Evolutionary conservation across 1,140 invertebrate species (phyloP).

Genomic region (Heterodera schachtii): DNA sequence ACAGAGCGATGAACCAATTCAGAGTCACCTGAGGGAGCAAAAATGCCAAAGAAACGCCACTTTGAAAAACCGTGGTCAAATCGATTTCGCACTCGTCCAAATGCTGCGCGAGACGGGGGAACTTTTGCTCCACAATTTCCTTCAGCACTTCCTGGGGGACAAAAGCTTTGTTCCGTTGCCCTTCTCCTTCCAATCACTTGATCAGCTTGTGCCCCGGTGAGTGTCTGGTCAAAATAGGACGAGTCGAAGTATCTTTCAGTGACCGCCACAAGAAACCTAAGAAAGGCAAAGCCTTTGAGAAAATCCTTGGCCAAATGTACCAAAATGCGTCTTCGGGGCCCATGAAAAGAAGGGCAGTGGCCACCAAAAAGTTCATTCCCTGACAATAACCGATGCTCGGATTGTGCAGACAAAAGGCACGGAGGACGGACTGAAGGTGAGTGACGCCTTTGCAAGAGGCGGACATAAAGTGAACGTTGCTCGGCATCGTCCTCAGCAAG

Average conservation of each 20-base stretch:
- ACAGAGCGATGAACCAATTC: constrained; percentile 71
- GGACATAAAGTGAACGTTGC: constrained; percentile 69
- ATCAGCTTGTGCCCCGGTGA: constrained; percentile 70
- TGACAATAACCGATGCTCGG: constrained; percentile 70
- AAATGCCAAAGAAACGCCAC: background rate
- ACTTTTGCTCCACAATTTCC: constrained; percentile 67
- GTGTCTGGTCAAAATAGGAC: constrained; percentile 69
- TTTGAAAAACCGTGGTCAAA: constrained; percentile 66
- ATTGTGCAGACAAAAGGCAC: constrained; percentile 69
- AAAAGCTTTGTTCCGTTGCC: background rate
- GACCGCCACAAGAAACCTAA: constrained; percentile 67
- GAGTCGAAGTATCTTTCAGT: constrained; percentile 69
- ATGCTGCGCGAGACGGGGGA: constrained; percentile 67
- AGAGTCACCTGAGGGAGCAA: constrained; percentile 65
- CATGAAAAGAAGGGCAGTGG: constrained; percentile 69
- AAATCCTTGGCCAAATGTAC: constrained; percentile 34
- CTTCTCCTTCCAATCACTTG: constrained; percentile 41
- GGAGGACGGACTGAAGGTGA: constrained; percentile 66
- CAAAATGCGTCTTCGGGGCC: constrained; percentile 70
- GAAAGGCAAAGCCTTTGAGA: background rate
- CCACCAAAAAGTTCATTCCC: constrained; percentile 71
- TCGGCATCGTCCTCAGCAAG: constrained; percentile 70
- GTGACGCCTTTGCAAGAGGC: constrained; percentile 68
- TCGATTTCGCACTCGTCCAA: constrained; percentile 69
- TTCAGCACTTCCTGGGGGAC: constrained; percentile 67